A percentile compares a stretch with the other conserved stretches of the same genome.
Evolutionary conservation across 2,113 vertebrate genomes (phyloP).

Genomic region (Podiceps cristatus): DNA sequence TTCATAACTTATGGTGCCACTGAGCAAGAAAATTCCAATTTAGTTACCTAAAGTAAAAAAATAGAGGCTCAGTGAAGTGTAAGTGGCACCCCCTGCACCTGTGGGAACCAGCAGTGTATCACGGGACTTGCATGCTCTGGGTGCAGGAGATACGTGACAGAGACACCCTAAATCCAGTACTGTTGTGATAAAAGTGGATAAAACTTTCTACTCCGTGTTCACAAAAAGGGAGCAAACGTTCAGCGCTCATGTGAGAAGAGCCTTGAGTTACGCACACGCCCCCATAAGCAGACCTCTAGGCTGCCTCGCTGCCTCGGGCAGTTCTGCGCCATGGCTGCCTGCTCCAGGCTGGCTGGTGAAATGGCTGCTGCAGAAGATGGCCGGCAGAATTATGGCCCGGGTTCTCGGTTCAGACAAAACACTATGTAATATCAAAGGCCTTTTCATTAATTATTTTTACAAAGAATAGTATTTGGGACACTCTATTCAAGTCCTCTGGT

Average conservation of each 20-base stretch:
- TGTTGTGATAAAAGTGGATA: neutral
- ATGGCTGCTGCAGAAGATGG: neutral
- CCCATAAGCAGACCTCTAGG: too few species aligned
- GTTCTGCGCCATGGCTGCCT: neutral
- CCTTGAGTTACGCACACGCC: neutral
- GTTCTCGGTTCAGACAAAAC: neutral
- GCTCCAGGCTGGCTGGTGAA: neutral
- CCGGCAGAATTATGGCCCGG: rapidly evolving
- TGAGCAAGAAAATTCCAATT: neutral
- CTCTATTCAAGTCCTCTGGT: neutral
- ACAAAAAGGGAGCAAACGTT: neutral
- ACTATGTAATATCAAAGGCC: neutral
- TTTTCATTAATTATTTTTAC: neutral
- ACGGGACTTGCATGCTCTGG: neutral
- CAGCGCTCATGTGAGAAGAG: neutral
- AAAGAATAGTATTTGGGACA: neutral
- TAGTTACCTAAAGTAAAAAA: neutral
- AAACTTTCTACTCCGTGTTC: neutral
- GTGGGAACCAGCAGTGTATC: neutral
- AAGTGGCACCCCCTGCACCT: neutral
- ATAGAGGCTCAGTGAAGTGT: neutral
- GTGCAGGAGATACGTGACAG: neutral
- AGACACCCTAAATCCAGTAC: neutral
- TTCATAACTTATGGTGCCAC: neutral
- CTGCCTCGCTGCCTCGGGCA: neutral